Conservation (phyloP, 2,113 vertebrate species). For the Alexandromys fortis region DNA sequence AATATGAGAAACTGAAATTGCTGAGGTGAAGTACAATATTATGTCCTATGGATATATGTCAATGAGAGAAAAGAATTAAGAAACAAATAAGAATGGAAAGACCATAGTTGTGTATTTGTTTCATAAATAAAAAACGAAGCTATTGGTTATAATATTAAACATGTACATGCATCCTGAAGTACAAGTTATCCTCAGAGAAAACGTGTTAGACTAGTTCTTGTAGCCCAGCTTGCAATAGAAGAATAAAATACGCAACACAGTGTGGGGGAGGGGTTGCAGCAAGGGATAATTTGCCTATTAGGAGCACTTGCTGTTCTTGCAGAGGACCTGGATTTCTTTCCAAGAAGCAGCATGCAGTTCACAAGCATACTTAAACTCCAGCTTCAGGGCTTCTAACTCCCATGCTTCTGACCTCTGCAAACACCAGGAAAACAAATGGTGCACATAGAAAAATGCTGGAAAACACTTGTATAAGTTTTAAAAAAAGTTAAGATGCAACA, state of each 20-base stretch:
- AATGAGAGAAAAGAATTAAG: neutral
- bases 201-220: neutral
- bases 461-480: neutral
- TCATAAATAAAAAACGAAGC: neutral
- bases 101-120: neutral
- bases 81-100: neutral
- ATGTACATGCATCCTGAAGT: neutral
- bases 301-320: neutral
- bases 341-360: neutral
- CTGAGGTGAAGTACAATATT: neutral
- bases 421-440: neutral
- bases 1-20: neutral
- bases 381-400: neutral
- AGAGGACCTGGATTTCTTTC: neutral
- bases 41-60: neutral
- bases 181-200: neutral
- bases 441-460: too few species aligned
- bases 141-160: neutral
- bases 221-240: neutral
- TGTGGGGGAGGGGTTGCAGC: neutral
- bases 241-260: neutral
- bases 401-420: neutral
- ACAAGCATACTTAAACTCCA: neutral
- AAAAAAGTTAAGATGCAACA: neutral
- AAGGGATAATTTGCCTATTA: fast-evolving